Evolutionary conservation across 2,113 vertebrate genomes (phyloP).

Genomic region (Pomatorhinus ruficollis): DNA sequence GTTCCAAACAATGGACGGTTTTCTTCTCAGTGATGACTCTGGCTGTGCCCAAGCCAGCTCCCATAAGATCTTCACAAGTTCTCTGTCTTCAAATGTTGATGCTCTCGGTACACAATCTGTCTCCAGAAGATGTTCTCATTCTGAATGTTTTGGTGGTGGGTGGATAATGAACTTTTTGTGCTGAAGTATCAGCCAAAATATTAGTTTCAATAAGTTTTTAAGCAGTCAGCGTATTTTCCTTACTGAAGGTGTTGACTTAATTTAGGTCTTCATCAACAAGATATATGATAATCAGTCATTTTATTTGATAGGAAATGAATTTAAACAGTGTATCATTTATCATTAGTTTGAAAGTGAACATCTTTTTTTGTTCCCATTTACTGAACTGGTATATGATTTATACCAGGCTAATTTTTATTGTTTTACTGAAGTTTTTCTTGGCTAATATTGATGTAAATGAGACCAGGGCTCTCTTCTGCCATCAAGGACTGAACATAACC

Average conservation of each 20-base stretch:
- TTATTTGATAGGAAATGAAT: background rate
- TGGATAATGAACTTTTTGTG: background rate
- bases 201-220: background rate
- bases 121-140: background rate
- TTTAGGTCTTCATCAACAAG: background rate
- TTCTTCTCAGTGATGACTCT: background rate
- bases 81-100: background rate
- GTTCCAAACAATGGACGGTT: background rate
- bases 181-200: background rate
- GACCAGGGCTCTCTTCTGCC: background rate
- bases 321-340: background rate
- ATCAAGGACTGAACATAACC: background rate
- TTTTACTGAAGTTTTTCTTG: background rate
- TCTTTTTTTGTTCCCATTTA: background rate
- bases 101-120: background rate
- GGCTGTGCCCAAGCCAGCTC: background rate
- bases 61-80: background rate
- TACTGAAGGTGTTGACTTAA: background rate
- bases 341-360: background rate
- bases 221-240: background rate
- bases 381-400: background rate
- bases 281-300: background rate
- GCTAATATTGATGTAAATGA: background rate
- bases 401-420: background rate
- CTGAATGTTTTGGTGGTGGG: background rate